Conservation (phyloP, 2,113 vertebrate species). For the Danio rerio region GRCz12tu NC_133188.1:41505001-41505500, state of each 20-base stretch:
- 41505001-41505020: too few relatives aligned
- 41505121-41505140: slow-evolving; percentile 17
- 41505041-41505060: too few relatives aligned
- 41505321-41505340: slow-evolving; percentile 69
- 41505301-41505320: slow-evolving; percentile 48
- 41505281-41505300: slow-evolving; percentile 61
- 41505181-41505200: slow-evolving; percentile 68
- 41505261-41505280: slow-evolving; percentile 70
- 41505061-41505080: background rate
- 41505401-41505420: slow-evolving; percentile 48
- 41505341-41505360: slow-evolving; percentile 42
- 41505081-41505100: background rate
- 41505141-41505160: slow-evolving; percentile 61
- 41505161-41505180: slow-evolving; percentile 67
- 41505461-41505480: background rate
- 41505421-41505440: slow-evolving; percentile 26
- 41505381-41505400: slow-evolving; percentile 46
- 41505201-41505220: slow-evolving; percentile 69
- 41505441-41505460: slow-evolving; percentile 13
- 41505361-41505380: slow-evolving; percentile 54
- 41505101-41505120: slow-evolving; percentile 24
- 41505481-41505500: slow-evolving; percentile 7
- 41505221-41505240: slow-evolving; percentile 64
- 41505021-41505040: too few relatives aligned
- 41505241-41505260: slow-evolving; percentile 67